These are phyloP conservation scores for Rhineura floridana DNA, from an alignment of 2,113 vertebrate genomes.

Conservation along the genomic window DNA sequence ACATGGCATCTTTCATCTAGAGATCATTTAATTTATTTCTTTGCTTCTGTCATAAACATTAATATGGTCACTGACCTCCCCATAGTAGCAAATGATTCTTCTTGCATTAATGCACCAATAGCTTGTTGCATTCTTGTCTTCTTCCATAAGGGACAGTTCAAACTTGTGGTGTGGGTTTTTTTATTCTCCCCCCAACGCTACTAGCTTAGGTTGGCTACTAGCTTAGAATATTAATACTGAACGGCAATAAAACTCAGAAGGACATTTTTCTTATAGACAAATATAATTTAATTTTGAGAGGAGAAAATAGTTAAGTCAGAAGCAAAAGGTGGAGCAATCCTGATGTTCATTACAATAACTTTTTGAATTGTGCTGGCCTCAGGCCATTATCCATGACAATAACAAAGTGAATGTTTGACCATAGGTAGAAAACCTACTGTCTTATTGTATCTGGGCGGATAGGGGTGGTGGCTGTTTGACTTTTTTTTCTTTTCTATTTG, in stretches of 20 bases:
- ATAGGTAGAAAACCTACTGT: constrained; percentile 25
- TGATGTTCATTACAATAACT: constrained; percentile 56
- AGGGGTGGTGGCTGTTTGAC: background rate
- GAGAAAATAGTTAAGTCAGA: constrained; percentile 66
- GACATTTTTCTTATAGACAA: constrained; percentile 59
- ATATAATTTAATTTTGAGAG: constrained; percentile 63
- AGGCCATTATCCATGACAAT: constrained; percentile 56
- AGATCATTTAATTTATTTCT: constrained; percentile 22
- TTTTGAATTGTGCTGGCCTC: constrained; percentile 37
- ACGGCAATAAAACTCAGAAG: constrained; percentile 52
- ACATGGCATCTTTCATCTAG: background rate
- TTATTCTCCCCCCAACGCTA: constrained; percentile 34
- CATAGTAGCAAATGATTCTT: constrained; percentile 15
- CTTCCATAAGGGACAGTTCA: constrained; percentile 34
- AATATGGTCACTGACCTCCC: background rate
- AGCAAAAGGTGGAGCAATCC: constrained; percentile 55
- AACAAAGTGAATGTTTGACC: constrained; percentile 44
- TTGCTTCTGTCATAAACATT: constrained; percentile 39
- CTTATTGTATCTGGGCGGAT: background rate
- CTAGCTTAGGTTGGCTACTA: constrained; percentile 27
- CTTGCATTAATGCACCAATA: constrained; percentile 22
- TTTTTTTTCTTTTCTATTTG: background rate
- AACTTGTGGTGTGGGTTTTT: constrained; percentile 50
- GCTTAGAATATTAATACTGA: constrained; percentile 63
- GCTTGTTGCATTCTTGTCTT: background rate